Evolutionary conservation across 2,797 vertebrate genomes (phyloP).

Genomic region (Xiphophorus birchmanni): DNA sequence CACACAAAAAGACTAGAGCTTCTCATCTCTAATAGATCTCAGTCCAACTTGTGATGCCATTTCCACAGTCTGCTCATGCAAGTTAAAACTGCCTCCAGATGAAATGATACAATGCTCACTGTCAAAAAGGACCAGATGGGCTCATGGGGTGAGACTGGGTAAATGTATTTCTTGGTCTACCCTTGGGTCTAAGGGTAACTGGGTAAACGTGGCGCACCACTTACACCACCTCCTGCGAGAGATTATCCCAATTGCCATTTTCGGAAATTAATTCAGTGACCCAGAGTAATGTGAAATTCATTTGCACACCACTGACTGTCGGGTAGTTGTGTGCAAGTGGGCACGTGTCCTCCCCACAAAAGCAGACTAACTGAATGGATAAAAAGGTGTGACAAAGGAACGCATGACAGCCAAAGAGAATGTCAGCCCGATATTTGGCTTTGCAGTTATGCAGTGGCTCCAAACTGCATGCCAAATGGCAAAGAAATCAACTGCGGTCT

Average conservation of each 20-base stretch:
- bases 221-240: constrained; percentile 82
- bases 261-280: constrained; percentile 96
- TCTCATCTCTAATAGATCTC: constrained; percentile 39
- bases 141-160: constrained; percentile 69
- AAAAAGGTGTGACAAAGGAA: constrained; percentile 32
- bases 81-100: constrained; percentile 53
- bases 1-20: constrained; percentile 38
- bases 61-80: constrained; percentile 29
- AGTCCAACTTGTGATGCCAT: constrained; percentile 30
- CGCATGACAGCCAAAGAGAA: constrained; percentile 14
- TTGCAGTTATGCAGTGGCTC: neutral
- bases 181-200: constrained; percentile 76
- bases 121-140: constrained; percentile 51
- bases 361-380: constrained; percentile 33
- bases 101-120: constrained; percentile 30
- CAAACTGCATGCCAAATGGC: constrained; percentile 8
- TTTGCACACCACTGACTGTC: constrained; percentile 82
- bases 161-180: constrained; percentile 83
- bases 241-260: constrained; percentile 88
- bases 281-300: constrained; percentile 90
- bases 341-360: neutral
- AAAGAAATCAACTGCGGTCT: neutral
- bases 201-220: constrained; percentile 79
- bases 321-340: constrained; percentile 32
- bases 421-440: constrained; percentile 12